These are phyloP conservation scores for Chelonia mydas DNA, from an alignment of 2,797 vertebrate genomes.

Conservation along the genomic window DNA sequence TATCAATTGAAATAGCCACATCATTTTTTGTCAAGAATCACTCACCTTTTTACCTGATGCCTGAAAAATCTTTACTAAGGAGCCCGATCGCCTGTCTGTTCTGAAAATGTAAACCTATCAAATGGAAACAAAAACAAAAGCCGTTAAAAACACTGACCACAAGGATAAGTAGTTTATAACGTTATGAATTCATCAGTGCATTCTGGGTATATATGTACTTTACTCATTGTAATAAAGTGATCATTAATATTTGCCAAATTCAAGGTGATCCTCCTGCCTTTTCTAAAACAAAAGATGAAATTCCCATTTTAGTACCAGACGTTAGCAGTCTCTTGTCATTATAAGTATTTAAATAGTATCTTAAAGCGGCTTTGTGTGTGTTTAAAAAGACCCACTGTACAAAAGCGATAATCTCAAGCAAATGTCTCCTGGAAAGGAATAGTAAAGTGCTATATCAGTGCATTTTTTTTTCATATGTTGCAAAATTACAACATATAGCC, in stretches of 20 bases:
- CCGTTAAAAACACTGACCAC: background rate
- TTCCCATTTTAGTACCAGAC: background rate
- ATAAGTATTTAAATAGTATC: background rate
- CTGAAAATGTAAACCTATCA: conserved; percentile 96
- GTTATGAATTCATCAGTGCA: background rate
- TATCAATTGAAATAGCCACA: background rate
- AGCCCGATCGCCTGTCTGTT: conserved; percentile 87
- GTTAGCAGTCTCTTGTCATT: background rate
- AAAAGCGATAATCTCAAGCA: background rate
- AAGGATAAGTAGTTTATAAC: background rate
- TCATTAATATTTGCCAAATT: background rate
- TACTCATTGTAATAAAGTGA: background rate
- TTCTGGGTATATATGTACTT: background rate
- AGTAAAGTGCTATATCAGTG: background rate
- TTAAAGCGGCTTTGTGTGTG: background rate
- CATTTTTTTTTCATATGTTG: background rate
- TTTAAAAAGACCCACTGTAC: background rate
- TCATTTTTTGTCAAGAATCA: background rate
- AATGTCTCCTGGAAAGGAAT: background rate
- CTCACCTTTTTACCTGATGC: conserved; percentile 97
- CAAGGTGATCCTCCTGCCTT: background rate
- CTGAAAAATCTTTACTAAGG: conserved; percentile 94
- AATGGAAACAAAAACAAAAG: conserved; percentile 20
- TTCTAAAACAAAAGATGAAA: background rate
- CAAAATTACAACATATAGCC: background rate